Percentiles rank a stretch among this genome's conserved stretches.
These are phyloP conservation scores for Dinoponera quadriceps DNA, from an alignment of 1,140 invertebrate species.

Conservation along the genomic window DNA sequence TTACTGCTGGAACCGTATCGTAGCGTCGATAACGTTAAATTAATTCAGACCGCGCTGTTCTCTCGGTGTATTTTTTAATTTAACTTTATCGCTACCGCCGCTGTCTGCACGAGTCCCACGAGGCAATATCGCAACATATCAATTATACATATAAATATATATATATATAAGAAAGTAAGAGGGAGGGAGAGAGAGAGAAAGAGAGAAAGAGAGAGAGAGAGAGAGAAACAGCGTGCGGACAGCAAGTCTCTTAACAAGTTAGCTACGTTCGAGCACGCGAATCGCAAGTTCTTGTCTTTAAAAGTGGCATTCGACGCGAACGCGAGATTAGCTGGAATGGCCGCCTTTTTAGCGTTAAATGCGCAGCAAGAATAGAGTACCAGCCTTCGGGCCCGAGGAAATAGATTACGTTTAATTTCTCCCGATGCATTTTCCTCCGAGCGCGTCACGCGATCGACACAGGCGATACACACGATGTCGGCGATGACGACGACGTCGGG, in stretches of 20 bases:
- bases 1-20: slow-evolving; percentile 69
- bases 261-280: not conserved
- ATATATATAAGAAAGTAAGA: not conserved
- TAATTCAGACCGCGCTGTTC: slow-evolving; percentile 10
- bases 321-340: not conserved
- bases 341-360: slow-evolving; percentile 1
- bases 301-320: not conserved
- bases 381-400: not conserved
- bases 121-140: not conserved
- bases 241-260: too few relatives aligned
- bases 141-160: not conserved
- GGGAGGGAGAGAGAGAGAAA: too few relatives aligned
- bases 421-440: not conserved
- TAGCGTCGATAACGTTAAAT: not conserved
- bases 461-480: not conserved
- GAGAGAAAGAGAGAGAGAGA: not conserved
- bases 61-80: slow-evolving; percentile 12
- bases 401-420: slow-evolving; percentile 23
- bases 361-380: slow-evolving; percentile 12
- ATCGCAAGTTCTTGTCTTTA: slow-evolving; percentile 11
- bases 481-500: not conserved
- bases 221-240: not conserved
- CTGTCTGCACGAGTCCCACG: slow-evolving; percentile 1
- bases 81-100: not conserved
- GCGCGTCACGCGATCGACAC: slow-evolving; percentile 6